These are phyloP conservation scores for Asarcornis scutulata DNA, from an alignment of 2,113 vertebrate genomes.

Conservation along the genomic window DNA sequence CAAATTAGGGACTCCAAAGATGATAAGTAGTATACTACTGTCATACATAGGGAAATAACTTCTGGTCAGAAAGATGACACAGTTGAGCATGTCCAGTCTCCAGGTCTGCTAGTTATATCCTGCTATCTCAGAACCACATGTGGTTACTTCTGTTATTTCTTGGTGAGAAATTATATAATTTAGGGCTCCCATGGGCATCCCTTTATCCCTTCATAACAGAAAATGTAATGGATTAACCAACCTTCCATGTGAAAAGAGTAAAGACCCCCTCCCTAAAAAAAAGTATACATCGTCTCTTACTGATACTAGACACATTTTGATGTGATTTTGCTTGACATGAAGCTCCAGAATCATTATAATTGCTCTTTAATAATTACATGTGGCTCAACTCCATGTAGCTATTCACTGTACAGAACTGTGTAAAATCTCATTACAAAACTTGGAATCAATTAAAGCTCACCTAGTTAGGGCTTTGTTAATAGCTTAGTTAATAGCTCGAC, in stretches of 20 bases:
- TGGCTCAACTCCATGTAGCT: background rate
- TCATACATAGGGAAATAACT: background rate
- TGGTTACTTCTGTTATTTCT: background rate
- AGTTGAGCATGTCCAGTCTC: fast-evolving
- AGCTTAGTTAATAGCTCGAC: background rate
- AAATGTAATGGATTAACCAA: constrained; percentile 35
- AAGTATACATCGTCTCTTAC: constrained; percentile 19
- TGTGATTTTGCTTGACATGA: background rate
- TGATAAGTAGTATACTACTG: background rate
- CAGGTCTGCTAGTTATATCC: background rate
- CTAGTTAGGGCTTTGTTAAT: background rate
- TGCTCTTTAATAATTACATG: background rate
- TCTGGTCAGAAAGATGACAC: background rate
- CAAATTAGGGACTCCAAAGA: background rate
- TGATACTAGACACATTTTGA: background rate
- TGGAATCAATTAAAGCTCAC: constrained; percentile 3
- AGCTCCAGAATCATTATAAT: background rate
- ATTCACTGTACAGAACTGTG: background rate
- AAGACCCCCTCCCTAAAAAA: background rate
- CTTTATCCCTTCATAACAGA: background rate
- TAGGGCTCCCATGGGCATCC: background rate
- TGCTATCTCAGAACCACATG: background rate
- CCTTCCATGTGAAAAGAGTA: background rate
- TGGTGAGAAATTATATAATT: background rate
- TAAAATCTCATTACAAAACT: background rate